Percentiles rank a stretch among this genome's conserved stretches.
Conservation (phyloP, 1,140 invertebrate genomes). For the Mya arenaria region DNA sequence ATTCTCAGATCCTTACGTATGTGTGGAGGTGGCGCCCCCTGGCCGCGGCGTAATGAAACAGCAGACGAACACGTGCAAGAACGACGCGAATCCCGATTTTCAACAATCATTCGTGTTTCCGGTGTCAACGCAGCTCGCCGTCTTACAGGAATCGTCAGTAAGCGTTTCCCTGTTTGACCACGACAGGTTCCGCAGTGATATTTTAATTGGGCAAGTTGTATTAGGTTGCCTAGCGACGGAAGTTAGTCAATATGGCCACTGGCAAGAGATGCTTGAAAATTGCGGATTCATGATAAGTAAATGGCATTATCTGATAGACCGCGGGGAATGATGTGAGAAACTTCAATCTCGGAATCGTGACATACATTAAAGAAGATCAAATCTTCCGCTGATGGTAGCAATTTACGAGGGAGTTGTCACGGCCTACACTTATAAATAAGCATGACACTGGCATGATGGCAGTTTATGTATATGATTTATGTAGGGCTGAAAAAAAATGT, state of each 20-base stretch:
- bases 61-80: constrained; percentile 63
- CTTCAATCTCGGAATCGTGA: no score
- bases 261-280: constrained; percentile 59
- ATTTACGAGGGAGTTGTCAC: no score
- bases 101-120: constrained; percentile 71
- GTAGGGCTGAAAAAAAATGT: no score
- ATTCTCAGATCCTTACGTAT: constrained; percentile 66
- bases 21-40: constrained; percentile 57
- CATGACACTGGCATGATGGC: no score
- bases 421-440: no score
- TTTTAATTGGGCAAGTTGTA: constrained; percentile 72
- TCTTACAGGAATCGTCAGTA: constrained; percentile 65
- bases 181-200: constrained; percentile 70
- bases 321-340: constrained; percentile 26
- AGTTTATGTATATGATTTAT: no score
- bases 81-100: constrained; percentile 71
- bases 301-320: constrained; percentile 59
- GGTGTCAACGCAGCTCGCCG: constrained; percentile 55
- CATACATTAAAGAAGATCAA: no score
- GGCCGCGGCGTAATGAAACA: constrained; percentile 40
- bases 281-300: constrained; percentile 59
- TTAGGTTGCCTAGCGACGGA: constrained; percentile 67
- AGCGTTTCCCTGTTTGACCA: constrained; percentile 72
- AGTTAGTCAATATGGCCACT: constrained; percentile 63
- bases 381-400: no score